Base-by-base conservation (phyloP, 2,113 vertebrate genomes). In the Tringa solitaria region DNA sequence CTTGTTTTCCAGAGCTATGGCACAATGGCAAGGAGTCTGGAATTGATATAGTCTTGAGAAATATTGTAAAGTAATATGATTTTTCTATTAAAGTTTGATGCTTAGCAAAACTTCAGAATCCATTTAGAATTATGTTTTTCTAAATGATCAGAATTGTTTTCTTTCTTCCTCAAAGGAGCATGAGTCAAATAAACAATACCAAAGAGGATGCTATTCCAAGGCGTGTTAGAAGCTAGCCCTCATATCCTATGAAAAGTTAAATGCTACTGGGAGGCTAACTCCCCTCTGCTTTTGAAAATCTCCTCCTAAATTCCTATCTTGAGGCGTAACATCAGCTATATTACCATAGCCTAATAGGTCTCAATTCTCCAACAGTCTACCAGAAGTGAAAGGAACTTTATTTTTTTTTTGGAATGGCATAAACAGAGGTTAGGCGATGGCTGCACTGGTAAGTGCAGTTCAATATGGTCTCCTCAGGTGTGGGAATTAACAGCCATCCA, bases 121-220 rank as follows among this genome's bases (percentile, higher is more conserved):
- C 48, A 59, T 69, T 80, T 61, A 75, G 76, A 91, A 73, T 65
- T 33, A 26, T 26, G 39, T 84, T 95, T 95, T 92, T 73, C 61
- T 91, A 91, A 93, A 93, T 43, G 6, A 92, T 65, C 45, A 65
- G 73, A 89, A 78, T 24, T 84, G 35, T 93, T 96, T 92, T 61
- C 48, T 53, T 89, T 93, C 41, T 75, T 75, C 41, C 57, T 24
- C 26, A 70, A 92, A 72, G 65, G 73, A 28, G 4, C 65, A 92
- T 9, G 53, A 81, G 61, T 75, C 61, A 92, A 82, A 86, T 53
- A 94, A 91, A 68, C 86, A 82, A 30, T 46, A 70, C n/a, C 24
- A 65, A 84, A 76, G 73, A 75, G 14, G 57, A 89, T 64, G 41
- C 32, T 73, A 4, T 89, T 95, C 56, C 37, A 69, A 84, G 83